A percentile compares a stretch with the other conserved stretches of the same genome.
Conservation (phyloP, 2,113 vertebrate species). For the Tricholaema leucomelas region DNA sequence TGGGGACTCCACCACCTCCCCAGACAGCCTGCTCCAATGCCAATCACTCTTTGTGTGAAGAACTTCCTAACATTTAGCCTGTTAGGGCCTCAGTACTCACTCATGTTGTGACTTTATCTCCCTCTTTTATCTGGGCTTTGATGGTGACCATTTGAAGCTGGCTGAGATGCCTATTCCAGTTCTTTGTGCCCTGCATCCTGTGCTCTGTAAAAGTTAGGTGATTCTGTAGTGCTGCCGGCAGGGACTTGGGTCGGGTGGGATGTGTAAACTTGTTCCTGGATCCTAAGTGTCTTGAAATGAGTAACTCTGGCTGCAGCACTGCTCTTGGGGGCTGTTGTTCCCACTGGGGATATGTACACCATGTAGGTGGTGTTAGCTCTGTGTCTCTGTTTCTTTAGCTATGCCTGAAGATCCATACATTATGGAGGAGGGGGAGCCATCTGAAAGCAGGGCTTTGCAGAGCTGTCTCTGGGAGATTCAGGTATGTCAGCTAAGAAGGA, state of each 20-base stretch:
- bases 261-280: background rate
- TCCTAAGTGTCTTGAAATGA: background rate
- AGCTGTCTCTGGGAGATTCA: constrained; percentile 96
- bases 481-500: constrained; percentile 68
- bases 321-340: background rate
- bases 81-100: background rate
- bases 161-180: background rate
- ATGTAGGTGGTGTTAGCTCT: background rate
- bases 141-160: background rate
- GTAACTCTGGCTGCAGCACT: background rate
- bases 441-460: constrained; percentile 85
- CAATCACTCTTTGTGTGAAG: too few relatives aligned
- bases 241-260: background rate
- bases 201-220: background rate
- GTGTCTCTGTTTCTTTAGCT: constrained; percentile 61
- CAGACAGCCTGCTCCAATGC: too few relatives aligned
- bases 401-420: constrained; percentile 84
- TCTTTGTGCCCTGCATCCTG: background rate
- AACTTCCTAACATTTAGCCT: too few relatives aligned
- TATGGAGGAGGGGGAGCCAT: constrained; percentile 85
- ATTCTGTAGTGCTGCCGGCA: background rate
- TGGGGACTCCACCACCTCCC: too few relatives aligned
- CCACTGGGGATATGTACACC: background rate
- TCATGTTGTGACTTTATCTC: background rate
- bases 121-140: background rate